phyloP scores from a whole-genome alignment of 2,113 vertebrate genomes.

The Daubentonia madagascariensis region DNA sequence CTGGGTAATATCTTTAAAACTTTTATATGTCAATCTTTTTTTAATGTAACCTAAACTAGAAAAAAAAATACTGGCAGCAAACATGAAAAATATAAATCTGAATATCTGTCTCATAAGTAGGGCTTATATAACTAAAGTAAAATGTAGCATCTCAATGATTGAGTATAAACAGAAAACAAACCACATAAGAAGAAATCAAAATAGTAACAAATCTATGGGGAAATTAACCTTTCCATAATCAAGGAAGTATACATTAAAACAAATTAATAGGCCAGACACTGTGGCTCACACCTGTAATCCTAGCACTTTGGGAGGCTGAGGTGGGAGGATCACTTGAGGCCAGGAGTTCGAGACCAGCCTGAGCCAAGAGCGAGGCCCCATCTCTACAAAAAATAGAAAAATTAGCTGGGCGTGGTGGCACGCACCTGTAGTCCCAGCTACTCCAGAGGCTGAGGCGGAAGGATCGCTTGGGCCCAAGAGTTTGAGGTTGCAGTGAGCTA shows the following conservation, averaged over 20 bases:
- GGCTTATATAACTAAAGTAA: background rate
- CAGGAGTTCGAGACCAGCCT: no score
- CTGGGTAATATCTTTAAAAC: background rate
- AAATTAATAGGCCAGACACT: background rate
- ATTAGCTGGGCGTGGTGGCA: no score
- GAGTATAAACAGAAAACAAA: slow-evolving; percentile 13
- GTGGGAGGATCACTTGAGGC: no score
- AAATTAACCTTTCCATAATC: background rate
- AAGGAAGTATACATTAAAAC: background rate
- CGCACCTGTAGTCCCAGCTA: no score
- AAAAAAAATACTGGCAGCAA: background rate
- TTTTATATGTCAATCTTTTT: background rate
- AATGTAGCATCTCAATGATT: background rate
- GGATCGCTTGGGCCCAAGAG: no score
- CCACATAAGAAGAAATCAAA: background rate
- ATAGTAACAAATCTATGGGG: background rate
- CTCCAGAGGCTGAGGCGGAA: no score
- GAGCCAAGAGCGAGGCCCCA: no score
- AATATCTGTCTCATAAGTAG: background rate
- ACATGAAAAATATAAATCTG: background rate
- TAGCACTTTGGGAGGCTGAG: no score
- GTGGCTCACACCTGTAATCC: no score
- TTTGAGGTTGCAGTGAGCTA: no score
- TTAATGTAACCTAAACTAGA: background rate
- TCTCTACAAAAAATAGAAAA: no score